Conservation (phyloP, 2,888 invertebrate species). For the Drosophila kuntzei region DNA sequence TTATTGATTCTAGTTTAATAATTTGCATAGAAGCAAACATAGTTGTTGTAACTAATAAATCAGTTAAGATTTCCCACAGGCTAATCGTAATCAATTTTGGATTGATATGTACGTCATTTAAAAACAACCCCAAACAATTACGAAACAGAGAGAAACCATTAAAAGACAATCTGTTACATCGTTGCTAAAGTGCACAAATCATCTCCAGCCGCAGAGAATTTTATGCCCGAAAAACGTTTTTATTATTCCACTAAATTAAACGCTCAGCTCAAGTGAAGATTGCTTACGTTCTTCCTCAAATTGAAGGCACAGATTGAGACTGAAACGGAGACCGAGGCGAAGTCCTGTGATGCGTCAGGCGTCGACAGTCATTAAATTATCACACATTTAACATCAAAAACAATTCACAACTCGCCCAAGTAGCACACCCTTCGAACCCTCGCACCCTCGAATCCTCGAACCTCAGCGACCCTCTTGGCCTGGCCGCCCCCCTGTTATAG, state of each 20-base stretch:
- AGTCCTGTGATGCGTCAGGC: constrained; percentile 66
- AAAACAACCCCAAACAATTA: constrained; percentile 27
- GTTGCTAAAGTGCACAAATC: constrained; percentile 75
- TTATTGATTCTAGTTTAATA: not conserved
- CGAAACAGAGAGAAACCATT: constrained; percentile 48
- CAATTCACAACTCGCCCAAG: constrained; percentile 79
- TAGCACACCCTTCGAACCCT: constrained; percentile 32
- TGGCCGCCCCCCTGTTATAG: constrained; percentile 15
- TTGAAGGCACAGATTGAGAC: constrained; percentile 27
- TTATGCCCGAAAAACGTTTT: constrained; percentile 77
- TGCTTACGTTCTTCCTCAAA: constrained; percentile 47
- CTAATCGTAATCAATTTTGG: constrained; percentile 11
- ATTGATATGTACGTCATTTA: constrained; percentile 9
- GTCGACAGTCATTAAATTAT: constrained; percentile 85
- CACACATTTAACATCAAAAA: constrained; percentile 85
- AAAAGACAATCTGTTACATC: constrained; percentile 81
- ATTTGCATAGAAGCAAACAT: constrained; percentile 7
- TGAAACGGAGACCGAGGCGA: not conserved
- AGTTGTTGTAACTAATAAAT: constrained; percentile 6
- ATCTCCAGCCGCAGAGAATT: constrained; percentile 71
- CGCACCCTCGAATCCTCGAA: constrained; percentile 41
- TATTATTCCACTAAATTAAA: constrained; percentile 83
- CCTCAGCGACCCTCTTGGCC: constrained; percentile 20
- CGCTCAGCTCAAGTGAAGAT: constrained; percentile 60
- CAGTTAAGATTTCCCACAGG: constrained; percentile 6